Base-by-base conservation (phyloP, 2,113 vertebrate species). In the Alexandromys fortis region DNA sequence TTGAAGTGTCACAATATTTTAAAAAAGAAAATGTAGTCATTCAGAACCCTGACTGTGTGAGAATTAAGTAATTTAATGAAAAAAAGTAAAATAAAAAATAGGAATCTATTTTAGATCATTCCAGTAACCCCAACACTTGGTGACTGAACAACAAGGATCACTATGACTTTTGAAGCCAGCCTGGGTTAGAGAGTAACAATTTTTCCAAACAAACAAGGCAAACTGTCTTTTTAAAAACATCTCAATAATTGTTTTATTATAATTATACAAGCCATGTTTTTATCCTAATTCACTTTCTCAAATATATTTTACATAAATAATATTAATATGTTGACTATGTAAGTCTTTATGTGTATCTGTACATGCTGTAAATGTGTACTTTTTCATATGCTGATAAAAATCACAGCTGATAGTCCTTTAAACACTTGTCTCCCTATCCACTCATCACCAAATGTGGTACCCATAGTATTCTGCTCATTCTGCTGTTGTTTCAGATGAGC, bases 401-500 rank as follows among this genome's bases (percentile, higher is more conserved):
- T 30, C 38, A 70, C 3, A 87, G 21, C 35, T 72, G 33, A 9
- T 72, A 1, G 26, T 77, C 3, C 38, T 38, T 9, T 45, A 19
- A 45, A 47, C 3, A 1, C 3, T 30, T 14, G 8, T 55, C n/a
- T 73, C n/a, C 7, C 16, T 26, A 14, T 47, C 77, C 45, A 81
- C 12, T 38, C 16, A 45, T 45, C 14, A 4, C 2, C 13, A 65
- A 12, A 85, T 70, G 7, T 16, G 9, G 5, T 10, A 4, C 11
- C 12, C 30, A 81, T 7, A 17, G 19, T 65, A 91, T 52, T 91
- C 67, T 67, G 10, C 61, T 55, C 63, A 79, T 55, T 2, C 0
- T 68, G 0, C 0, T 63, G 5, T 30, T 55, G 24, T 14, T 21
- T 47, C 8, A 4, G 3, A 73, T n/a, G 9, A 65, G 35, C 3